Conservation (phyloP, 1,140 invertebrate genomes). For the Nasonia giraulti region DNA sequence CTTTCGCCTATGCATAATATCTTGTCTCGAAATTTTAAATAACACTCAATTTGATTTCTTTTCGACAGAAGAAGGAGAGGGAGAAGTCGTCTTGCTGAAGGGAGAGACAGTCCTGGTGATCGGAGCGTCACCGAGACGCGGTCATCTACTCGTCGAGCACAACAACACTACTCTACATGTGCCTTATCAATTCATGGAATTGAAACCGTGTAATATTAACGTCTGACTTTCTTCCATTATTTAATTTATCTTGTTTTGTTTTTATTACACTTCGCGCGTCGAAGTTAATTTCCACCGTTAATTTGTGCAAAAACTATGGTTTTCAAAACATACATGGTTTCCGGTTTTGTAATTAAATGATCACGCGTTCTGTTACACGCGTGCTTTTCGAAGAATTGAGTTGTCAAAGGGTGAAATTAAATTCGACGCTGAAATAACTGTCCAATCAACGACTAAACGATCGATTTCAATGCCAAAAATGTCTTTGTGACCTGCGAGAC, state of each 20-base stretch:
- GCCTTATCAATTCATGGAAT: conserved; percentile 90
- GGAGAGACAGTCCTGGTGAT: conserved; percentile 89
- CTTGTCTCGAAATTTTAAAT: neutral
- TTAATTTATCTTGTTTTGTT: conserved; percentile 42
- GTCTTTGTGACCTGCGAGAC: neutral
- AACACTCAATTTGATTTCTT: neutral
- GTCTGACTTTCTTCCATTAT: conserved; percentile 59
- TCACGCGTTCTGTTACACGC: neutral
- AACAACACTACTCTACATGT: conserved; percentile 87
- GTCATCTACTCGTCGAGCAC: conserved; percentile 89
- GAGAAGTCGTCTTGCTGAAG: conserved; percentile 81
- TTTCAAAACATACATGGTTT: neutral
- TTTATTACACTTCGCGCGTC: neutral
- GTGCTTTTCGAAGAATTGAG: neutral
- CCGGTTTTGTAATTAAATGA: neutral
- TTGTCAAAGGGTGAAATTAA: conserved; percentile 26
- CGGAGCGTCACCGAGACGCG: conserved; percentile 85
- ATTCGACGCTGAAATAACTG: neutral
- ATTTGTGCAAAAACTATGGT: neutral
- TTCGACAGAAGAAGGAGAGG: conserved; percentile 76
- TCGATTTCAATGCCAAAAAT: conserved; percentile 16
- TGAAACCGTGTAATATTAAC: conserved; percentile 78
- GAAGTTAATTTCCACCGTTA: neutral
- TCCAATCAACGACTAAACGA: neutral
- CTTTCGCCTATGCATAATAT: neutral